phyloP scores from a whole-genome alignment of 2,888 invertebrate species.

The Pheosia tremula region DNA sequence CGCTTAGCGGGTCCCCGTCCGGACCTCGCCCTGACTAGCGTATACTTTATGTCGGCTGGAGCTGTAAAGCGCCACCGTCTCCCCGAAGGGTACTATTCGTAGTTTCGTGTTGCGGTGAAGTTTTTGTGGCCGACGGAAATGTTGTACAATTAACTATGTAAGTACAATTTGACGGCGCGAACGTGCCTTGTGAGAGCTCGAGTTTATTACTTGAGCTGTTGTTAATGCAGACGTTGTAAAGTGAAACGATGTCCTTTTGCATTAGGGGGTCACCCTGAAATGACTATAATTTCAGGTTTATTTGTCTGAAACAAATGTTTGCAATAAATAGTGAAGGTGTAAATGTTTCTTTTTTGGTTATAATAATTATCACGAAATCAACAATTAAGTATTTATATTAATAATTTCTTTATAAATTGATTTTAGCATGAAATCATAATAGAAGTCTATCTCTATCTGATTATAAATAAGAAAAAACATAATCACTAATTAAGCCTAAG shows the following conservation, averaged over 20 bases:
- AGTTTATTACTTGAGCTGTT: constrained; percentile 35
- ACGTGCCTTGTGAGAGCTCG: constrained; percentile 42
- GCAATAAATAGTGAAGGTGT: background rate
- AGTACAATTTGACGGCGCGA: constrained; percentile 47
- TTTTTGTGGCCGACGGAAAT: constrained; percentile 43
- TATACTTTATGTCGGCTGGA: constrained; percentile 54
- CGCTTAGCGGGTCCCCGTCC: constrained; percentile 65
- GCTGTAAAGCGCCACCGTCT: constrained; percentile 56
- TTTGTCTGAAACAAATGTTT: background rate
- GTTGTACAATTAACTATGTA: constrained; percentile 46
- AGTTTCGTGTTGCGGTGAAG: constrained; percentile 46
- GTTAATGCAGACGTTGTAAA: constrained; percentile 38
- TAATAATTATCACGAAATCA: too few species aligned
- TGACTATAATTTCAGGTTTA: background rate
- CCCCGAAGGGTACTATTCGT: constrained; percentile 44
- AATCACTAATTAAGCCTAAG: too few species aligned
- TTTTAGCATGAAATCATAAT: too few species aligned
- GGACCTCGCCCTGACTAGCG: constrained; percentile 49
- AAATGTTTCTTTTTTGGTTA: background rate
- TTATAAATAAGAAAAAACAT: too few species aligned
- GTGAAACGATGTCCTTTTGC: constrained; percentile 29
- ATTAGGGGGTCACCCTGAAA: constrained; percentile 22
- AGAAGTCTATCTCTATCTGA: too few species aligned
- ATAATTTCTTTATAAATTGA: too few species aligned
- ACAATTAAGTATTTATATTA: too few species aligned